Percentiles rank a stretch among this genome's conserved stretches.
Evolutionary conservation across 2,888 invertebrate genomes (phyloP).

Genomic region (Pteria penguin): DNA sequence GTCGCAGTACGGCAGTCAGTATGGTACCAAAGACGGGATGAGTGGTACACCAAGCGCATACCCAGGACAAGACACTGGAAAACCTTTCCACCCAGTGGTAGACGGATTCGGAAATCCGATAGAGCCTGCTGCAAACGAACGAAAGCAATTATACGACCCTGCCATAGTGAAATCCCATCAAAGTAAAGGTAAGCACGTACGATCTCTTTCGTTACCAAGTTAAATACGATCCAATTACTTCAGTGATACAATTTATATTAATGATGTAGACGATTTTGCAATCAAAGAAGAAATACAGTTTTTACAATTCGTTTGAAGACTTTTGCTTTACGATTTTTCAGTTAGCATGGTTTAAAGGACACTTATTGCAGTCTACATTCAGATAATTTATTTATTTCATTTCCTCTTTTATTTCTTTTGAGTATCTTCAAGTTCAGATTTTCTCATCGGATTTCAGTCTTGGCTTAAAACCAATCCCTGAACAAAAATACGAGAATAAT

Average conservation of each 20-base stretch:
- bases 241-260: background rate
- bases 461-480: too few species aligned
- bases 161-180: slow-evolving; percentile 46
- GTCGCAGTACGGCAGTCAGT: slow-evolving; percentile 20
- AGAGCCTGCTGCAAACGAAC: slow-evolving; percentile 28
- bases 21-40: background rate
- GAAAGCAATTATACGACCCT: slow-evolving; percentile 44
- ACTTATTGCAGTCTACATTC: too few species aligned
- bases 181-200: slow-evolving; percentile 32
- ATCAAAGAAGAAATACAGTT: too few species aligned
- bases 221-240: background rate
- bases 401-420: too few species aligned
- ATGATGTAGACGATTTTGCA: background rate
- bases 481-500: too few species aligned
- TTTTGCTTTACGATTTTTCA: too few species aligned
- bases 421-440: too few species aligned
- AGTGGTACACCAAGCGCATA: background rate
- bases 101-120: slow-evolving; percentile 22
- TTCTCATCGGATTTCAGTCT: too few species aligned
- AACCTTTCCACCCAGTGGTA: slow-evolving; percentile 27
- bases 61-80: background rate
- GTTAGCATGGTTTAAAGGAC: too few species aligned
- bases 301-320: too few species aligned
- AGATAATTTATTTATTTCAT: too few species aligned
- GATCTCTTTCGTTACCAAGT: background rate